Evolutionary conservation across 1,140 invertebrate species (phyloP), one percentile per base, ranked within the genome.

Genomic region (Drosophila baimaii): DNA sequence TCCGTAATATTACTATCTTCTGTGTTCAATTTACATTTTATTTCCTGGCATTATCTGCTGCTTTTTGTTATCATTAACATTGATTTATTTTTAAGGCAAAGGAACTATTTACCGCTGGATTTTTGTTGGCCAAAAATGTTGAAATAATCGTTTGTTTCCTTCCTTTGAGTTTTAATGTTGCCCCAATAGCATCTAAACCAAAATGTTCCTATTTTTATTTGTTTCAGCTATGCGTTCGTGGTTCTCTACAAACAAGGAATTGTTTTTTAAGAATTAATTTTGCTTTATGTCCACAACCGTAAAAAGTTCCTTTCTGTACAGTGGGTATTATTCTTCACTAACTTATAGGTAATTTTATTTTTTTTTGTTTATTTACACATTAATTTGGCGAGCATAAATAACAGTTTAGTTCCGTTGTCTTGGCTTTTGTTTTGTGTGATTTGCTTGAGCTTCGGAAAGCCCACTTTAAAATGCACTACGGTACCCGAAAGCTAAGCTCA

Each of bases 51-150:
- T 66, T 71, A 8, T 27, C 44, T 64, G 27, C 21, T 43, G 31
- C 39, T 69, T 58, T 33, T 23, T 9, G 31, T 66, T 61, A 71
- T 29, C 43, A 52, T 69, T 59, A 65, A 77, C 62, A 72, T 35
- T 64, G 49, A 57, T 70, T 79, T 66, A 73, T 77, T 77, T 88
- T 79, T 49, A 82, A 88, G 83, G 76, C 77, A 86, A 89, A 89
- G 84, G 84, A 89, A 89, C 84, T 89, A 81, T 89, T 89, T 89
- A 89, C 84, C 84, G 84, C 75, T 89, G 84, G 84, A 89, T 89
- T 89, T 89, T 89, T 89, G 84, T 89, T 89, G 82, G 84, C 84
- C 84, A 89, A 89, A 89, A 89, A 89, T 89, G n/a, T 86, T 66
- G 5, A 83, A 78, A 77, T 71, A 84, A 81, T 88, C 66, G 44